A percentile compares a stretch with the other conserved stretches of the same genome.
Conservation (phyloP, 1,140 invertebrate genomes). For the Stegodyphus dumicola region DNA sequence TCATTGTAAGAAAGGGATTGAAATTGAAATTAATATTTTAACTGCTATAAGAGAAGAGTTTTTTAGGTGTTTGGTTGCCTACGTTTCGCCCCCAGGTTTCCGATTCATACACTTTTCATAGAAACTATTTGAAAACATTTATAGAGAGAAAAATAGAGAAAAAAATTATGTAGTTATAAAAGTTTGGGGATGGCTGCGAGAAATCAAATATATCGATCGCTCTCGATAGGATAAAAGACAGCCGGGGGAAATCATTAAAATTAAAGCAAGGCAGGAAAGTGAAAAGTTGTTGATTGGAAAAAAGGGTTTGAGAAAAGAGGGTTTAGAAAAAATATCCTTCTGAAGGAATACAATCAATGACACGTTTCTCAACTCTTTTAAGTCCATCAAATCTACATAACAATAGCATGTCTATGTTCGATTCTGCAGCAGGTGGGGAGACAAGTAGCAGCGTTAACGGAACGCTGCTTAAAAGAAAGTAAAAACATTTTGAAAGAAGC, state of each 20-base stretch:
- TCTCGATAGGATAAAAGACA: conserved; percentile 20
- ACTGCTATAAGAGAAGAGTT: too few species aligned
- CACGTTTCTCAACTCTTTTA: conserved; percentile 40
- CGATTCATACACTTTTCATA: too few species aligned
- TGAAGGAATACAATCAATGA: conserved; percentile 48
- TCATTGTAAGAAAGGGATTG: too few species aligned
- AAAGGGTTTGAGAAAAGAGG: conserved; percentile 2
- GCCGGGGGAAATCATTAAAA: conserved; percentile 41
- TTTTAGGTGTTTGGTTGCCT: too few species aligned
- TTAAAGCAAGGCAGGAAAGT: conserved; percentile 24
- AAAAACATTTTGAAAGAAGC: conserved; percentile 18
- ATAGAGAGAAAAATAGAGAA: too few species aligned
- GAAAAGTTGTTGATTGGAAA: conserved; percentile 38
- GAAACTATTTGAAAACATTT: too few species aligned
- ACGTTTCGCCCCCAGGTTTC: too few species aligned
- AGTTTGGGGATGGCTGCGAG: not conserved
- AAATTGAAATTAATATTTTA: too few species aligned
- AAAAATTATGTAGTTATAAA: not conserved
- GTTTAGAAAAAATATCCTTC: not conserved
- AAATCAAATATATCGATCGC: conserved; percentile 31
- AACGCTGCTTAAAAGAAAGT: conserved; percentile 30
- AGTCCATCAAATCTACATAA: conserved; percentile 57
- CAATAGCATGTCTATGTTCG: conserved; percentile 40
- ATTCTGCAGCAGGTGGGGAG: conserved; percentile 14
- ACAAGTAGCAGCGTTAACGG: conserved; percentile 20